phyloP scores from a whole-genome alignment of 2,888 invertebrate genomes.

The Steromphala cineraria region DNA sequence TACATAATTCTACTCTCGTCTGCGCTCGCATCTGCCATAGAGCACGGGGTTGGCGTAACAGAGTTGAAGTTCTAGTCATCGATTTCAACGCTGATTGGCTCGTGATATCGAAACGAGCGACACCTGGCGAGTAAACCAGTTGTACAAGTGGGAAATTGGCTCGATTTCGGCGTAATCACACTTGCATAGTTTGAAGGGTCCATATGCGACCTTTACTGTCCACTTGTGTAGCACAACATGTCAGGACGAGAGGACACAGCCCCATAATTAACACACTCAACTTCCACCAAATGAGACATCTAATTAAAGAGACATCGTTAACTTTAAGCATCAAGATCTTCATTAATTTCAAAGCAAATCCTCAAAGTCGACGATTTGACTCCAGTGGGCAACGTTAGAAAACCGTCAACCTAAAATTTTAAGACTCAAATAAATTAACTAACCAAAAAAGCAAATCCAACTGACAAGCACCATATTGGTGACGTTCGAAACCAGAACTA shows the following conservation, averaged over 20 bases:
- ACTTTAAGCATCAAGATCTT: neutral
- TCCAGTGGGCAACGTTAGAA: too few species aligned
- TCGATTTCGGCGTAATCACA: conserved; percentile 20
- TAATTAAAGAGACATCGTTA: conserved; percentile 13
- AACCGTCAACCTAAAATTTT: too few species aligned
- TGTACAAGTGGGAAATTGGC: conserved; percentile 15
- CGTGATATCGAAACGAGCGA: neutral
- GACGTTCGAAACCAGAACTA: too few species aligned
- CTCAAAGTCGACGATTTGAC: too few species aligned
- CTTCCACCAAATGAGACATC: neutral
- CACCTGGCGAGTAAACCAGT: conserved; percentile 17
- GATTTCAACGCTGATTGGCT: conserved; percentile 10
- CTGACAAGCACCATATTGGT: too few species aligned
- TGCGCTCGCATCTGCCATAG: conserved; percentile 15
- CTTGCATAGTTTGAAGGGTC: neutral
- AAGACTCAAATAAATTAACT: too few species aligned
- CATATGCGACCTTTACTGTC: neutral
- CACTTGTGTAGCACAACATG: conserved; percentile 7
- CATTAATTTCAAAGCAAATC: too few species aligned
- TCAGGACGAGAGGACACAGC: neutral
- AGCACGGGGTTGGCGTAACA: neutral
- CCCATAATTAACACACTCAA: neutral
- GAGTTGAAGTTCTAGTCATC: neutral
- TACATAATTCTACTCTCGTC: conserved; percentile 27
- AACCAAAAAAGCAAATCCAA: too few species aligned